phyloP scores from a whole-genome alignment of 2,797 vertebrate species.

The Argya squamiceps region DNA sequence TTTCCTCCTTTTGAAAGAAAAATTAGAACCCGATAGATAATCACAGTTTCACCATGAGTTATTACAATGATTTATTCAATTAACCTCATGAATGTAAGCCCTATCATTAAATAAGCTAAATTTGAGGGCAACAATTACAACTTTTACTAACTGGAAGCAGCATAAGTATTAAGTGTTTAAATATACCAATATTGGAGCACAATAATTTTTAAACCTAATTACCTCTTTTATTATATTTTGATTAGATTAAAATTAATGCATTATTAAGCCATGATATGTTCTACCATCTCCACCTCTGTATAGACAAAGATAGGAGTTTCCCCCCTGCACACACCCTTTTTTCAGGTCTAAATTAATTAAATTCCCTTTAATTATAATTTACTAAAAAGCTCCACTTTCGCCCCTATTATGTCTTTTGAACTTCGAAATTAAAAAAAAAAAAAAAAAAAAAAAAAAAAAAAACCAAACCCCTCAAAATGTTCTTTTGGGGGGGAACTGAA shows the following conservation, averaged over 20 bases:
- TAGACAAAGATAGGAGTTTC: slow-evolving; percentile 89
- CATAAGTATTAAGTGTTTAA: slow-evolving; percentile 76
- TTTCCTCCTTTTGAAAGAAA: slow-evolving; percentile 43
- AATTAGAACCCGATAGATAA: slow-evolving; percentile 72
- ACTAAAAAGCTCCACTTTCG: slow-evolving; percentile 89
- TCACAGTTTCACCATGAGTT: slow-evolving; percentile 71
- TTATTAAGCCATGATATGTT: slow-evolving; percentile 90
- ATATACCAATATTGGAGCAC: slow-evolving; percentile 73
- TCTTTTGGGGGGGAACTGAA: slow-evolving; percentile 90
- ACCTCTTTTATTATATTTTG: slow-evolving; percentile 91
- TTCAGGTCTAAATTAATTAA: slow-evolving; percentile 96
- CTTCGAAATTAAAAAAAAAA: slow-evolving; percentile 72
- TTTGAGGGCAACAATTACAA: slow-evolving; percentile 78
- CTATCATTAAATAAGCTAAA: slow-evolving; percentile 77
- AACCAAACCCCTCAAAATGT: slow-evolving; percentile 76
- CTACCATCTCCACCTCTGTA: slow-evolving; percentile 91
- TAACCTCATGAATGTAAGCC: slow-evolving; percentile 73
- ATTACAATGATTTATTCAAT: slow-evolving; percentile 80
- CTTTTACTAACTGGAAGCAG: slow-evolving; percentile 73
- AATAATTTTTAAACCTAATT: slow-evolving; percentile 91
- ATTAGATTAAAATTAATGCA: slow-evolving; percentile 96
- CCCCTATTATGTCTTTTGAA: slow-evolving; percentile 86
- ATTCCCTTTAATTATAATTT: slow-evolving; percentile 95
- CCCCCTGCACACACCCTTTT: slow-evolving; percentile 73
- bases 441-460: neutral